Evolutionary conservation across 1,140 invertebrate genomes (phyloP), one percentile per base, ranked within the genome.

Genomic region (Sminthurinus signatus): DNA sequence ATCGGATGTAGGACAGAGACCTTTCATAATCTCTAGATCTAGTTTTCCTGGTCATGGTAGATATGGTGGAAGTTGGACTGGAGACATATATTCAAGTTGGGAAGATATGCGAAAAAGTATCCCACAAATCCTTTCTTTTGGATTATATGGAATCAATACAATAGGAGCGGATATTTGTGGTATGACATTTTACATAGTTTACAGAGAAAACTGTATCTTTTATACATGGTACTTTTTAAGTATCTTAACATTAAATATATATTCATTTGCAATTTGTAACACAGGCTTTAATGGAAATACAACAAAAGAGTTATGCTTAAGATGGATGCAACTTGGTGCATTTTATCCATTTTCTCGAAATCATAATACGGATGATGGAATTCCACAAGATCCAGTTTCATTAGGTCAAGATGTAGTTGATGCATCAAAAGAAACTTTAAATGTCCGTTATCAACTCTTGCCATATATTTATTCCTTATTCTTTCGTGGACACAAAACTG

Each of bases 31-130:
- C 58, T 88, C 87, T 0, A 80, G 93, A 51, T 87, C 91, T 0
- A 86, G 88, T 0, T 95, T 87, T 78, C 78, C 87, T 42, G 88
- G 91, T 5, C 81, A 84, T 65, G 93, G 93, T 19, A 79, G 81
- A 61, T 92, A 84, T 76, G 83, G 85, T n/a, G 91, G 89, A 14
- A 90, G 95, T 78, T 97, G 94, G 94, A 87, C 88, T 64, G 93
- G 93, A 0, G 89, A 93, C 78, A 81, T 88, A 54, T 80, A 74
- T 69, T 88, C 87, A 31, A 78, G 79, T 62, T 91, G 87, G 87
- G 80, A 83, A 64, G 81, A 83, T 73, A 80, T 87, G 79, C 75
- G 76, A 58, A 81, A 81, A 74, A 80, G 81, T 19, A 80, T 87
- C 67, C 81, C 83, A 39, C 86, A 86, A 69, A 79, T 92, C 55